Evolutionary conservation across 2,113 vertebrate genomes (phyloP).

Genomic region (Sporophila hypoxantha): DNA sequence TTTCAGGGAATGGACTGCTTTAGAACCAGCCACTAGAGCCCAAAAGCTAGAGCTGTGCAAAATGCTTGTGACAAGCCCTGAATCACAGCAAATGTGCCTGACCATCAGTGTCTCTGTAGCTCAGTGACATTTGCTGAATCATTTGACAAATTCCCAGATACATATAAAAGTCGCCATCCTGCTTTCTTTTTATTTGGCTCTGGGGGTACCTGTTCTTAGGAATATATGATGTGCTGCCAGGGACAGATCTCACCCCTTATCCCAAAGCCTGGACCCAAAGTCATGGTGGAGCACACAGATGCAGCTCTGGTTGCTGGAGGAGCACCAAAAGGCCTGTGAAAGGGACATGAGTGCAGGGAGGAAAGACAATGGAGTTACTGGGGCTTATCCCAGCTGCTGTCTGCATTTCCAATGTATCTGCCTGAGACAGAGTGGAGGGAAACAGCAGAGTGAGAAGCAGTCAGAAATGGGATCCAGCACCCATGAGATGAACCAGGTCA

Average conservation of each 20-base stretch:
- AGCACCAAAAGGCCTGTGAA: background rate
- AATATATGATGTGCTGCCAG: background rate
- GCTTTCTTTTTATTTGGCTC: background rate
- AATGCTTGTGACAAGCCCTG: constrained; percentile 21
- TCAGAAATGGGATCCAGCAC: background rate
- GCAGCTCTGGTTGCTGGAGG: background rate
- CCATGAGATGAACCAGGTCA: background rate
- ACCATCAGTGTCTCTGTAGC: background rate
- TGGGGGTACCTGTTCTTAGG: background rate
- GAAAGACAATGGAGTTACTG: background rate
- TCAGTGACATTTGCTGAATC: background rate
- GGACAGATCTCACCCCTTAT: background rate
- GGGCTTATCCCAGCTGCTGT: background rate
- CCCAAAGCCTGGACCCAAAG: background rate
- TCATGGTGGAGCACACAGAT: fast-evolving
- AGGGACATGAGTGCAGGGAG: background rate
- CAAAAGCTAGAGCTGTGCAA: background rate
- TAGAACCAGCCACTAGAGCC: background rate
- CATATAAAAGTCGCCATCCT: background rate
- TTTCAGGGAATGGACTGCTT: background rate
- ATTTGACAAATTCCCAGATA: background rate
- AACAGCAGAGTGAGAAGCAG: fast-evolving
- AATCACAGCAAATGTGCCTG: background rate
- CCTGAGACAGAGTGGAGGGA: background rate
- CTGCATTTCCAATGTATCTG: background rate